phyloP scores from a whole-genome alignment of 2,888 invertebrate genomes.

The Oscheius sp. region DNA sequence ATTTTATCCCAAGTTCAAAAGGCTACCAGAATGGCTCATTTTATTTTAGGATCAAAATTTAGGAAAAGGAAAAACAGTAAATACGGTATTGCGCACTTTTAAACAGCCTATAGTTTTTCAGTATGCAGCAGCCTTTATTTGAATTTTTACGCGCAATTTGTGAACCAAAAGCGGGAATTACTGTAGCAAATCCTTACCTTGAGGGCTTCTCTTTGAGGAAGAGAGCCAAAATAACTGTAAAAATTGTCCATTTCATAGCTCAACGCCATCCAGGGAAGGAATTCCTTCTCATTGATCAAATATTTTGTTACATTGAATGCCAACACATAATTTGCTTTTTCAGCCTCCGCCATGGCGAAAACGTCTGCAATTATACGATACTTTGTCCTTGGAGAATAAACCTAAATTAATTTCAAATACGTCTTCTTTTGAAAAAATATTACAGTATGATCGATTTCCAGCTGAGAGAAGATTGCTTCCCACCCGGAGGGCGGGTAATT shows the following conservation, averaged over 20 bases:
- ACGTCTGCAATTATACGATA: constrained; percentile 47
- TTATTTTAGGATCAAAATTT: too few relatives aligned
- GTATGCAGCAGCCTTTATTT: too few relatives aligned
- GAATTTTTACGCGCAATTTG: too few relatives aligned
- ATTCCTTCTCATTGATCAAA: constrained; percentile 39
- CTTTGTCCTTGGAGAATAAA: constrained; percentile 35
- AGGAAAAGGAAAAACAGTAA: too few relatives aligned
- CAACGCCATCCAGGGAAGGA: constrained; percentile 7
- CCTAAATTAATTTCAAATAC: constrained; percentile 29
- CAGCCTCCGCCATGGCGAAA: constrained; percentile 42
- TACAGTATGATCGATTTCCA: constrained; percentile 29
- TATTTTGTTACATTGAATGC: constrained; percentile 39
- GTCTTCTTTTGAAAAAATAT: neutral
- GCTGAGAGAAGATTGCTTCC: constrained; percentile 52
- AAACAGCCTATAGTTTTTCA: too few relatives aligned
- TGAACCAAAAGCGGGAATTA: too few relatives aligned
- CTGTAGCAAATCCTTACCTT: neutral
- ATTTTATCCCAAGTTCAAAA: neutral
- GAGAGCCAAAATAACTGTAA: constrained; percentile 1
- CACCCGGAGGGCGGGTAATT: constrained; percentile 59
- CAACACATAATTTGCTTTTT: constrained; percentile 36
- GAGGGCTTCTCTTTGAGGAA: constrained; percentile 21
- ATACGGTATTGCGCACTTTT: too few relatives aligned
- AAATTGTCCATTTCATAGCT: neutral
- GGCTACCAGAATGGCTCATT: constrained; percentile 37